Conservation (phyloP, 2,888 invertebrate species). For the Drosophila robusta region DNA sequence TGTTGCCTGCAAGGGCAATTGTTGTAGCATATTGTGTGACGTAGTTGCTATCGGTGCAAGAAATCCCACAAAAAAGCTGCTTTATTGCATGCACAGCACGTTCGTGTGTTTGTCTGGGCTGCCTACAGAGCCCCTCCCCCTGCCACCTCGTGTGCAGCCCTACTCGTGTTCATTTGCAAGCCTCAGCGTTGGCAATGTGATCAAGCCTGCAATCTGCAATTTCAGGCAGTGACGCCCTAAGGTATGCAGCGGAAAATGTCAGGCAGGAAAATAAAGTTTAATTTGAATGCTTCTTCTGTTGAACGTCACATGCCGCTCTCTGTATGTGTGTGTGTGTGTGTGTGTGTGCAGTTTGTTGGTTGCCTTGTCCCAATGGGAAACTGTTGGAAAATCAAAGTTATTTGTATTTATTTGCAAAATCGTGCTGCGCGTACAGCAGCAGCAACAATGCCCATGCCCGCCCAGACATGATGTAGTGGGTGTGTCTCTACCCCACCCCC, state of each 20-base stretch:
- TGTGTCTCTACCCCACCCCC: conserved; percentile 1
- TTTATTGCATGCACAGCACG: conserved; percentile 80
- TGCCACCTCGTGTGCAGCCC: neutral
- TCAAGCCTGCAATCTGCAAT: conserved; percentile 81
- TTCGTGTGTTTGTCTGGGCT: conserved; percentile 74
- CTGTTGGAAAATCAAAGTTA: conserved; percentile 76
- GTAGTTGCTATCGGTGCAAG: conserved; percentile 68
- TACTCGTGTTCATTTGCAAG: conserved; percentile 69
- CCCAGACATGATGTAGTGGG: conserved; percentile 49
- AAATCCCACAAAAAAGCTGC: conserved; percentile 74
- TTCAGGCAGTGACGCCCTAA: conserved; percentile 75
- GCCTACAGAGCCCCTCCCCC: neutral
- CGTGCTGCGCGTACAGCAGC: conserved; percentile 73
- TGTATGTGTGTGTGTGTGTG: conserved; percentile 9
- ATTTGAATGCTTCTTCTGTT: conserved; percentile 75
- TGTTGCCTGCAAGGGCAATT: conserved; percentile 58
- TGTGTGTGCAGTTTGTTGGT: conserved; percentile 36
- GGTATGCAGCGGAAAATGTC: conserved; percentile 63
- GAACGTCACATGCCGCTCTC: conserved; percentile 57
- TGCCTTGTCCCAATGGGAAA: conserved; percentile 39
- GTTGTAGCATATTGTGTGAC: conserved; percentile 78
- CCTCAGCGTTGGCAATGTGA: conserved; percentile 71
- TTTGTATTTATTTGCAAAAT: conserved; percentile 80
- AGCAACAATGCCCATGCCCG: conserved; percentile 30
- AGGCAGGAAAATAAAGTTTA: conserved; percentile 75